Base-by-base conservation (phyloP, 2,888 invertebrate genomes). In the Deilephila porcellus region DNA sequence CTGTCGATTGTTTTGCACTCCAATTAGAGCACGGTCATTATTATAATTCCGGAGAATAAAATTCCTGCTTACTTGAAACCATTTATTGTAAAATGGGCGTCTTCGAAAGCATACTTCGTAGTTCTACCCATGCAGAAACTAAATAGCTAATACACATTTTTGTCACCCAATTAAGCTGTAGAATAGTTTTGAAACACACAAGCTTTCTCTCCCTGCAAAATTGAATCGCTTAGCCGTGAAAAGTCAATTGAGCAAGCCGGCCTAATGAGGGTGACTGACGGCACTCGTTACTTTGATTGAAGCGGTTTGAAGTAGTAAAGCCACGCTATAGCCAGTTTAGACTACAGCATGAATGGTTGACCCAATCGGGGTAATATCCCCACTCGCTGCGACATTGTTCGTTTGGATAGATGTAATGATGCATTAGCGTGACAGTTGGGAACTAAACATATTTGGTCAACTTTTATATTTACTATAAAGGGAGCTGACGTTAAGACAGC, bases 141-240 rank as follows among this genome's bases (percentile, higher is more conserved):
- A 56, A 56, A 56, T n/a, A 56, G 4, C 56, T 56, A 56, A 56
- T 56, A n/a, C 56, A n/a, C 7, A 5, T n/a, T n/a, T 56, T 56
- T n/a, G n/a, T 56, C 56, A n/a, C 56, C 3, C 56, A 56, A 56
- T 56, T 56, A 56, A 56, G 56, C 56, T 6, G 67, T 67, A 37
- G 20, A 45, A 67, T 19, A 67, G 29, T 20, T 25, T 25, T n/a
- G 29, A 70, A 70, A 25, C 32, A 29, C n/a, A 45, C 11, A 45
- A 14, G 19, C 56, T 53, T 17, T 8, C 52, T 56, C 25, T 25
- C 0, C 56, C 56, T n/a, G n/a, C 56, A n/a, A 56, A 56, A 56
- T 56, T 56, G 56, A 56, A 56, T 56, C 56, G 56, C 56, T 56
- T 56, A 56, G n/a, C 56, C 56, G 56, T 56, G 56, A 56, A 56